Evolutionary conservation across 1,140 invertebrate genomes (phyloP).

Genomic region (Adelges cooleyi): DNA sequence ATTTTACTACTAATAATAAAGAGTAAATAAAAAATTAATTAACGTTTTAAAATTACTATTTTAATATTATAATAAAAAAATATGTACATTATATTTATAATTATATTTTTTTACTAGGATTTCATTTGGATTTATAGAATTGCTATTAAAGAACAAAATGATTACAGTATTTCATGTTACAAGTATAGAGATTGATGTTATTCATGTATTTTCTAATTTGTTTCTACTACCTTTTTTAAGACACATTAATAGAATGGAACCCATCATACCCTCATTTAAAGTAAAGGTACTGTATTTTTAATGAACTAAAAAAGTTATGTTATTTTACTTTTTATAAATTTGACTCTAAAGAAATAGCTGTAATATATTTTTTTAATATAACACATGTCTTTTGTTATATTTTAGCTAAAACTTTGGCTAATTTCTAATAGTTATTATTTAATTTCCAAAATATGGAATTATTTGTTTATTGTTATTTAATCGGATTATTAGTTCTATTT

Average conservation of each 20-base stretch:
- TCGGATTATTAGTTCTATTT: background rate
- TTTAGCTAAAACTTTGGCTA: background rate
- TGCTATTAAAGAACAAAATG: background rate
- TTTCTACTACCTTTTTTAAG: constrained; percentile 10
- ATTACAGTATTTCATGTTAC: background rate
- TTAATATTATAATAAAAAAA: background rate
- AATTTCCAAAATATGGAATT: background rate
- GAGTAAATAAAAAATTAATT: background rate
- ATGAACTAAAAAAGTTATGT: too few species aligned
- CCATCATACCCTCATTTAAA: background rate
- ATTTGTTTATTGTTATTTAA: background rate
- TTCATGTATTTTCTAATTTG: background rate
- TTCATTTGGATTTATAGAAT: background rate
- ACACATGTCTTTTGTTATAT: background rate
- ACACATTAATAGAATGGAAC: background rate
- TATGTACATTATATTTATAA: background rate
- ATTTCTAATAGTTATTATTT: background rate
- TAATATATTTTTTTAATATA: background rate
- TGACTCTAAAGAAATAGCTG: background rate
- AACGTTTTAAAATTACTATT: background rate
- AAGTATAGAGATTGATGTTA: background rate
- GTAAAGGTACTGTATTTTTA: constrained; percentile 11
- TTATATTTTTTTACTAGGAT: background rate
- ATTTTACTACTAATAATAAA: background rate
- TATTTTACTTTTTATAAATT: background rate